Base-by-base conservation (phyloP, 2,888 invertebrate genomes). In the Crocallis elinguaria region DNA sequence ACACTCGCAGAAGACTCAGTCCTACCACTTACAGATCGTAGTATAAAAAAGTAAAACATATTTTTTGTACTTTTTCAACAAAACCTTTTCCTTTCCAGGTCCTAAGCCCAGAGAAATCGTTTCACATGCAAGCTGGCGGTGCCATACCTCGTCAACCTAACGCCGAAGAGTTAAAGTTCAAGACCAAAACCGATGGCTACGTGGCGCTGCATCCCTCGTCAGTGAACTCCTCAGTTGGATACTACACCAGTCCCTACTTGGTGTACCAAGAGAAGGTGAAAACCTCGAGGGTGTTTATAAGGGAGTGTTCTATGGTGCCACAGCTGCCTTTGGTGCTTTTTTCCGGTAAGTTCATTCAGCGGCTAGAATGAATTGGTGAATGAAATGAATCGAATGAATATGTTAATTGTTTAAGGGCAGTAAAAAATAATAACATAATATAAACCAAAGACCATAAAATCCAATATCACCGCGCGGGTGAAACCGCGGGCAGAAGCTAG, bases 191-290 rank as follows among this genome's bases (percentile, higher is more conserved):
- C 30, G 96, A 96, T 80, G 95, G 95, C 13, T 94, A 92, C 70
- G 96, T 96, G 0, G 86, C 92, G 9, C 82, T 96, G 1, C 96
- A 96, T 82, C 96, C 96, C 0, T 95, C 96, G 0, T 96, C 96
- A 0, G 93, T 96, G 0, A 96, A 96, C 77, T 94, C 94, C 1
- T 88, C 84, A 6, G 86, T 94, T 0, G 93, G 93, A 0, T 88
- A 93, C 70, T 97, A 94, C 73, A 86, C 93, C 6, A 95, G 96
- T 71, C 96, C 96, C 0, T 97, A 95, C 73, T 78, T 97, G 32
- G 95, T 96, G 16, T 97, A 94, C 72, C 96, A 96, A 75, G 97
- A 97, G 77, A 97, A 97, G 79, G 94, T 96, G 13, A 95, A 95
- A 75, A 97, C 97, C 0, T 95, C 94, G 2, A 92, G 94, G 67